Conservation (phyloP, 2,888 invertebrate species). For the Mesoligia furuncula region DNA sequence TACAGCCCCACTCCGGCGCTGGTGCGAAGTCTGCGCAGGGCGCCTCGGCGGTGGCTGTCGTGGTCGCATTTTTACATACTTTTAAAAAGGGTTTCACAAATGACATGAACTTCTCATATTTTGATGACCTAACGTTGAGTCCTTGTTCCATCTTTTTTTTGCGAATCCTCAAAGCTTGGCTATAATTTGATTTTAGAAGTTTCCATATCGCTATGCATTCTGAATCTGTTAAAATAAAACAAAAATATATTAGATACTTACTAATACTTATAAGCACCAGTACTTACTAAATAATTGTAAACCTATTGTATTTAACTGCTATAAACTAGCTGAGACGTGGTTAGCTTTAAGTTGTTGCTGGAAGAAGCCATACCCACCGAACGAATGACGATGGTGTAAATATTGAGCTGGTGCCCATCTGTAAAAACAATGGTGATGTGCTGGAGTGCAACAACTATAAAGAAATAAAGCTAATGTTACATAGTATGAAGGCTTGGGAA, state of each 20-base stretch:
- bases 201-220: conserved; percentile 28
- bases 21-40: not conserved
- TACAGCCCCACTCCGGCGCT: too few relatives aligned
- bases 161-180: not conserved
- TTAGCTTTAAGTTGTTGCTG: too few relatives aligned
- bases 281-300: not conserved
- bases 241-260: not conserved
- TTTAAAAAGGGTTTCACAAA: conserved; percentile 25
- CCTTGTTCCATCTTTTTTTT: not conserved
- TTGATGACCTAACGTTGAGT: conserved; percentile 7
- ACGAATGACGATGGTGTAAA: too few relatives aligned
- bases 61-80: not conserved
- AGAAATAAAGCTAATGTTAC: too few relatives aligned
- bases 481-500: too few relatives aligned
- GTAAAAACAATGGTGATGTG: too few relatives aligned
- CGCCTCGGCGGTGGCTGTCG: not conserved
- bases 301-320: not conserved
- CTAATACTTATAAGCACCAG: not conserved
- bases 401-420: too few relatives aligned
- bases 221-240: conserved; percentile 28
- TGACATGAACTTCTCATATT: conserved; percentile 31
- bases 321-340: not conserved
- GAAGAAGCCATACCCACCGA: too few relatives aligned
- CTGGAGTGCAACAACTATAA: too few relatives aligned
- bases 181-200: conserved; percentile 1